Base-by-base conservation (phyloP, 2,797 vertebrate species). In the Leptodactylus fallax region DNA sequence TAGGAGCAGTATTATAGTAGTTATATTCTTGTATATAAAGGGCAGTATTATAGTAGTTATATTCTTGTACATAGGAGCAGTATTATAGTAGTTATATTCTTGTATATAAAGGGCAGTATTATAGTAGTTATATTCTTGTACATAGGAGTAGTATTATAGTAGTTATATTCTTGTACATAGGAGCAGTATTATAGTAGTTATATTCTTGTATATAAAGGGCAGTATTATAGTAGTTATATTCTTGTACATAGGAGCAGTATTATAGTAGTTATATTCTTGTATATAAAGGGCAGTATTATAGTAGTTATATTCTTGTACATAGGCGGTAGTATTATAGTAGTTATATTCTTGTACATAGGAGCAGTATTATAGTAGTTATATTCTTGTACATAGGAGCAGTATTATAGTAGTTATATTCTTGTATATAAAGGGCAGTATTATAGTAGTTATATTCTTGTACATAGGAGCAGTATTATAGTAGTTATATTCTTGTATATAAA, bases 221-320 rank as follows among this genome's bases (percentile, higher is more conserved):
- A 61, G 60, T 61, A 61, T 61, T 61, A 61, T 61, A 61, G 60
- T 61, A 61, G 60, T 61, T 61, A 61, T 61, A 61, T 61, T 61
- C 60, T 61, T 61, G 60, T 61, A 61, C 11, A 61, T 61, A 61
- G 60, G 61, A 5, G 60, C 61, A 63, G 61, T 67, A 67, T 67
- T 67, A 67, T 67, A 67, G 63, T 67, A 67, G 63, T 67, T 67
- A 67, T 67, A 67, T 67, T 67, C 23, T 25, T 67, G 63, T 67
- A 25, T 6, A 67, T 25, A 25, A 11, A n/a, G n/a, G 9, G 61
- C 61, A 63, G 61, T 63, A 63, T 63, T 63, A 63, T 63, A 63
- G 61, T 63, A 63, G 61, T 63, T 63, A 63, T 63, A 63, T 63
- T 63, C 21, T 23, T 63, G 61, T 63, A 23, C n/a, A 63, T 63